Conservation (phyloP, 2,113 vertebrate genomes). For the Gallinago jamesoni region DNA sequence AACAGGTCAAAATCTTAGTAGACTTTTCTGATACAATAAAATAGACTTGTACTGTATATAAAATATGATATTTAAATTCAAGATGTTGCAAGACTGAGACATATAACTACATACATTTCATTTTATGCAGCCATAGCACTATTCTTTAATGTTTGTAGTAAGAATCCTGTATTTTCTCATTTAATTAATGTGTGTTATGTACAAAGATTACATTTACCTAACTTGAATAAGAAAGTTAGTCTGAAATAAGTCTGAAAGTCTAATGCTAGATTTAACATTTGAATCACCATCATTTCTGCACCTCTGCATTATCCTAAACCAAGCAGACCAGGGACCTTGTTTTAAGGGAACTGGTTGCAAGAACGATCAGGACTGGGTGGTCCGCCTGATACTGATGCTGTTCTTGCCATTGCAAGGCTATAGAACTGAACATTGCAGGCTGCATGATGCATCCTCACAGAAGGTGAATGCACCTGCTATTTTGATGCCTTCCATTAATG, state of each 20-base stretch:
- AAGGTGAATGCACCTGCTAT: not conserved
- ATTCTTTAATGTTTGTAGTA: not conserved
- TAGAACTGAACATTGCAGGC: not conserved
- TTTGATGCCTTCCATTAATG: not conserved
- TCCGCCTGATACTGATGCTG: rapidly evolving
- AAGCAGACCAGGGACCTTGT: not conserved
- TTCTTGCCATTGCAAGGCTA: not conserved
- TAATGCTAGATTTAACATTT: not conserved
- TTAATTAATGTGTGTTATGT: not conserved
- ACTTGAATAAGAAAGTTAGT: not conserved
- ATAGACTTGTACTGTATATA: not conserved
- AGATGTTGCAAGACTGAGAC: not conserved
- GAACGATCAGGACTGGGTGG: not conserved
- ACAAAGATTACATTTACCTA: not conserved
- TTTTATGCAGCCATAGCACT: not conserved
- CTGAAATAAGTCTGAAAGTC: not conserved
- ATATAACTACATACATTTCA: not conserved
- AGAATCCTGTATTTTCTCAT: not conserved
- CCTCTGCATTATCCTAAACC: not conserved
- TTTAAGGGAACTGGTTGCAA: not conserved
- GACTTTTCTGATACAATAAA: not conserved
- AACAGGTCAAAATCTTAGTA: not conserved
- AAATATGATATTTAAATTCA: not conserved
- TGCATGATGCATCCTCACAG: not conserved
- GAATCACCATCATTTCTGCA: not conserved